These are phyloP conservation scores for Rhabdophis nuchalis DNA, from an alignment of 2,797 vertebrate species.

Conservation along the genomic window DNA sequence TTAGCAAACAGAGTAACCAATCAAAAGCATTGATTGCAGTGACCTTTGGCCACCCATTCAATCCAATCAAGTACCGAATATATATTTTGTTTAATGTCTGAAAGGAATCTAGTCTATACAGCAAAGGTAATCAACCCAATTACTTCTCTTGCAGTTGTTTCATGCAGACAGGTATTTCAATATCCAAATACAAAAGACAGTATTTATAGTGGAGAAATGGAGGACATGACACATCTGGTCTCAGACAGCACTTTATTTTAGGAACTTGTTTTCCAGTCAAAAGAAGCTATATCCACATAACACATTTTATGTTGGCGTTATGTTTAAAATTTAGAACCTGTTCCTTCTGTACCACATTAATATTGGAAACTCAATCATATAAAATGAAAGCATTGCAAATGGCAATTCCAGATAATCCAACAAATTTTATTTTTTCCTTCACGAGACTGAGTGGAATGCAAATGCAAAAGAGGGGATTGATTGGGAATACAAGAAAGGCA, in stretches of 20 bases:
- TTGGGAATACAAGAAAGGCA: background rate
- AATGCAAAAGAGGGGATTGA: background rate
- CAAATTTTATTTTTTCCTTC: background rate
- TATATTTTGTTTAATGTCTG: background rate
- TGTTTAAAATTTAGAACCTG: background rate
- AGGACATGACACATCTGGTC: background rate
- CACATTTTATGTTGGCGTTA: background rate
- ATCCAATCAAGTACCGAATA: background rate
- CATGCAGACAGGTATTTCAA: background rate
- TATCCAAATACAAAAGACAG: background rate
- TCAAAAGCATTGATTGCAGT: background rate
- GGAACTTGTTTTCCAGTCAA: background rate
- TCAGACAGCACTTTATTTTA: background rate
- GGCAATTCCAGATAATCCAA: background rate
- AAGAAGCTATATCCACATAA: background rate
- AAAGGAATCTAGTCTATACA: background rate
- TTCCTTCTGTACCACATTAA: background rate
- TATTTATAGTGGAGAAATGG: background rate
- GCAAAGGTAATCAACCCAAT: background rate
- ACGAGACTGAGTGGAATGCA: background rate
- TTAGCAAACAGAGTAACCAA: slow-evolving; percentile 8
- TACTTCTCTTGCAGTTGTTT: background rate
- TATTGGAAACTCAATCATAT: background rate
- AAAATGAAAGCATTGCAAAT: background rate
- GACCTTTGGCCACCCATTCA: background rate